Percentiles rank a stretch among this genome's conserved stretches.
These are phyloP conservation scores for Athalia cordata DNA, from an alignment of 2,888 invertebrate species.

Conservation along the genomic window DNA sequence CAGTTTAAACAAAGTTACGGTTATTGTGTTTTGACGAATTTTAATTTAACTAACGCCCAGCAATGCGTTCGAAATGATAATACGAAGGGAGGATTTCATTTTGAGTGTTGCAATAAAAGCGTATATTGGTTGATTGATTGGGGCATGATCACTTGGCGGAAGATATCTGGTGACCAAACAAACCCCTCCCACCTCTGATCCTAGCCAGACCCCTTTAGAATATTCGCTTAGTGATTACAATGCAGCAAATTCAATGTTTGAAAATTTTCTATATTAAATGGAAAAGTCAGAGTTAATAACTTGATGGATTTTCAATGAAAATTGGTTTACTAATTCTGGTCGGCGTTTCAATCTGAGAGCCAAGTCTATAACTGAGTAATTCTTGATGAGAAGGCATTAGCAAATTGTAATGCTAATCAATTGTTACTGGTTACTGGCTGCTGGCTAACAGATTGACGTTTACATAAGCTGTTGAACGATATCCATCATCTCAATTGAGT, in stretches of 20 bases:
- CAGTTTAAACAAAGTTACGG: not conserved
- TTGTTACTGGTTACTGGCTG: conserved; percentile 60
- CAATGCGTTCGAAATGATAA: not conserved
- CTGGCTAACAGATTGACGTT: conserved; percentile 62
- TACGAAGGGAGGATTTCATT: conserved; percentile 46
- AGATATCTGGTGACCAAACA: conserved; percentile 64
- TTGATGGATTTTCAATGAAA: conserved; percentile 37
- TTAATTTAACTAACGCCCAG: not conserved
- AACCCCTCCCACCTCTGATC: conserved; percentile 46
- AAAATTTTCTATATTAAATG: conserved; percentile 52
- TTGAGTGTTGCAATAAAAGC: conserved; percentile 56
- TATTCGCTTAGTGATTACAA: conserved; percentile 60
- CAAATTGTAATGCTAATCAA: conserved; percentile 70
- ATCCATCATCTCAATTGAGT: conserved; percentile 69
- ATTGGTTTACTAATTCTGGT: conserved; percentile 29
- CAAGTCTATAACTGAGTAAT: not conserved
- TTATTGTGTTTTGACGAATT: not conserved
- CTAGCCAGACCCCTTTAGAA: conserved; percentile 48
- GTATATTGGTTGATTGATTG: conserved; percentile 60
- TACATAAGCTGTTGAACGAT: conserved; percentile 60
- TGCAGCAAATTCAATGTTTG: conserved; percentile 48
- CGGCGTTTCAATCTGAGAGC: conserved; percentile 13
- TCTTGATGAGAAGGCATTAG: conserved; percentile 60
- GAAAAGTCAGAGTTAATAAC: conserved; percentile 55
- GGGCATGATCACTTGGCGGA: conserved; percentile 60